Conservation (phyloP, 2,888 invertebrate species). For the Rhagophthalmus giganteus region DNA sequence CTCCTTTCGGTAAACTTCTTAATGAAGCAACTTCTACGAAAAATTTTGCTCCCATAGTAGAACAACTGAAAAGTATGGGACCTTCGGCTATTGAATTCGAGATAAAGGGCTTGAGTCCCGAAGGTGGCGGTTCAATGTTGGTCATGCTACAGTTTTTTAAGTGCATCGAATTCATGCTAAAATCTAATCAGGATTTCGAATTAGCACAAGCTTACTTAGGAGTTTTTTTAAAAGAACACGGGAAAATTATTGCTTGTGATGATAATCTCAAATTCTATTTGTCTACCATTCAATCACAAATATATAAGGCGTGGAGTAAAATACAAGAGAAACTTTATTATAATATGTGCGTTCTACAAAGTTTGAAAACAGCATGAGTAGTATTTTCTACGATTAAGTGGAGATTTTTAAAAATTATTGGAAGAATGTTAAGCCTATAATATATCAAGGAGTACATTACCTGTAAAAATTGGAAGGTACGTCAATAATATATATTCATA, state of each 20-base stretch:
- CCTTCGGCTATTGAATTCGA: slow-evolving; percentile 88
- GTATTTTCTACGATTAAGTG: background rate
- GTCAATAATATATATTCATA: too few species aligned
- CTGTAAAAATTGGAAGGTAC: too few species aligned
- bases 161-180: slow-evolving; percentile 71
- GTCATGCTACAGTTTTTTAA: slow-evolving; percentile 79
- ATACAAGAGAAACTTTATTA: slow-evolving; percentile 73
- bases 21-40: slow-evolving; percentile 57
- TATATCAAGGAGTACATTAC: too few species aligned
- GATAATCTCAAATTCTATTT: slow-evolving; percentile 61
- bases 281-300: slow-evolving; percentile 61
- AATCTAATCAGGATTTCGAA: slow-evolving; percentile 82
- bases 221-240: slow-evolving; percentile 82
- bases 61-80: slow-evolving; percentile 68
- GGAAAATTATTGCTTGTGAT: slow-evolving; percentile 62
- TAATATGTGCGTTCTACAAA: slow-evolving; percentile 74
- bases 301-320: slow-evolving; percentile 66
- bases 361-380: slow-evolving; percentile 64
- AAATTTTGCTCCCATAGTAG: slow-evolving; percentile 63
- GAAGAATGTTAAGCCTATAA: too few species aligned
- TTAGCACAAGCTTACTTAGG: slow-evolving; percentile 87
- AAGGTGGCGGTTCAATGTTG: slow-evolving; percentile 69
- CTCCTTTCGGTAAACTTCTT: slow-evolving; percentile 69
- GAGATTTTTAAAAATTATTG: too few species aligned
- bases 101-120: slow-evolving; percentile 76